Base-by-base conservation (phyloP, 2,797 vertebrate genomes). In the Pelochelys cantorii region DNA sequence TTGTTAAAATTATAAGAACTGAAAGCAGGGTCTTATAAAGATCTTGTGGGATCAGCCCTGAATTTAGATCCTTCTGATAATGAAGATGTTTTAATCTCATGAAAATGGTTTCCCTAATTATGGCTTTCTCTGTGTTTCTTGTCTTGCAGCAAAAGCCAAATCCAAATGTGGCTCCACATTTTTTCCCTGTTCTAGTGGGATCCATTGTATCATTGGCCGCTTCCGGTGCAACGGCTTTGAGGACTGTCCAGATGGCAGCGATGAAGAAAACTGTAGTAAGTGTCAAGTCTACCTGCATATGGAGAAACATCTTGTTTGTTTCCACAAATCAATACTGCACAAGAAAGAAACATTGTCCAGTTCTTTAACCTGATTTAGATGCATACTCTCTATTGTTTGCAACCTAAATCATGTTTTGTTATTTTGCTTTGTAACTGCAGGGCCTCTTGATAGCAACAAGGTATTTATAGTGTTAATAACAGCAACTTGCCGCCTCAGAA, bases 181-280 rank as follows among this genome's bases (percentile, higher is more conserved):
- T 98, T 99, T 99, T 90, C 98, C 99, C 92, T 99, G 99, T 0
- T 98, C 99, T 71, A 99, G 98, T 2, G 99, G 99, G 2, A 97
- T 99, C 96, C 99, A 99, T 97, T 99, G 99, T 98, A 99, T 99
- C 98, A 99, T 99, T 1, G 99, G 99, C 56, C 99, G 99, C 88
- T 99, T 99, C 98, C 98, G 98, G 48, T 99, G 99, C 89, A 99
- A 99, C 0, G 99, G 99, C 83, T 99, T 99, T 13, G 98, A 98
- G 62, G 99, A 99, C 96, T 99, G 99, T 96, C 99, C 99, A 0
- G 99, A 99, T 0, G 99, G 99, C 95, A 99, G 99, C 0, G 99
- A 99, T 10, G 99, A 99, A 91, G 98, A 99, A 85, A 99, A 99
- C 98, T 99, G 99, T 98, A 99, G 99, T 99, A 97, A 99, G 99